Evolutionary conservation across 2,113 vertebrate genomes (phyloP).

Genomic region (Dascyllus trimaculatus): DNA sequence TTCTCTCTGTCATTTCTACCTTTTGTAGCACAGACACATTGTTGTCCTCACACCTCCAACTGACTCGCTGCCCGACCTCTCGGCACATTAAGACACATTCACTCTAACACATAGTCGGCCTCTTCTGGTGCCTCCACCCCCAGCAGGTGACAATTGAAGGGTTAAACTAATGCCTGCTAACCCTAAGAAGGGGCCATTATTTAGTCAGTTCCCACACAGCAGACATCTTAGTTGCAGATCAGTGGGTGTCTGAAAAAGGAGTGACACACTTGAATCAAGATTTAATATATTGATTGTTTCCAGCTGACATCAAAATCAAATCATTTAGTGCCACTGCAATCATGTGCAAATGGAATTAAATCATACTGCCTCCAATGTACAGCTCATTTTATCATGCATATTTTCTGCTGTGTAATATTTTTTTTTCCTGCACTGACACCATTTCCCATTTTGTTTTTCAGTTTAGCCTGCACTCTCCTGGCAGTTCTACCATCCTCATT

Average conservation of each 20-base stretch:
- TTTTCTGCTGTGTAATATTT: not conserved
- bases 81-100: slow-evolving; percentile 45
- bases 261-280: slow-evolving; percentile 7
- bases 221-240: slow-evolving; percentile 34
- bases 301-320: slow-evolving; percentile 4
- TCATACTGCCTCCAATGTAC: too few relatives aligned
- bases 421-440: slow-evolving; percentile 13
- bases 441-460: slow-evolving; percentile 72
- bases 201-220: slow-evolving; percentile 51
- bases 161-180: slow-evolving; percentile 74
- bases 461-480: slow-evolving; percentile 90
- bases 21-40: slow-evolving; percentile 27
- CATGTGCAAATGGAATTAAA: too few relatives aligned
- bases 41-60: slow-evolving; percentile 41
- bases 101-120: slow-evolving; percentile 51
- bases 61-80: slow-evolving; percentile 47
- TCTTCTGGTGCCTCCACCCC: slow-evolving; percentile 45
- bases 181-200: slow-evolving; percentile 55
- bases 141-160: slow-evolving; percentile 78
- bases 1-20: not conserved
- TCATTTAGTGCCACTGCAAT: not conserved
- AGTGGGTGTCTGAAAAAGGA: slow-evolving; percentile 30
- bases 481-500: slow-evolving; percentile 90
- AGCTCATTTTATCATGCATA: not conserved
- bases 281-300: slow-evolving; percentile 2